These are phyloP conservation scores for Pogonomyrmex barbatus DNA, from an alignment of 1,140 invertebrate genomes.

Conservation along the genomic window DNA sequence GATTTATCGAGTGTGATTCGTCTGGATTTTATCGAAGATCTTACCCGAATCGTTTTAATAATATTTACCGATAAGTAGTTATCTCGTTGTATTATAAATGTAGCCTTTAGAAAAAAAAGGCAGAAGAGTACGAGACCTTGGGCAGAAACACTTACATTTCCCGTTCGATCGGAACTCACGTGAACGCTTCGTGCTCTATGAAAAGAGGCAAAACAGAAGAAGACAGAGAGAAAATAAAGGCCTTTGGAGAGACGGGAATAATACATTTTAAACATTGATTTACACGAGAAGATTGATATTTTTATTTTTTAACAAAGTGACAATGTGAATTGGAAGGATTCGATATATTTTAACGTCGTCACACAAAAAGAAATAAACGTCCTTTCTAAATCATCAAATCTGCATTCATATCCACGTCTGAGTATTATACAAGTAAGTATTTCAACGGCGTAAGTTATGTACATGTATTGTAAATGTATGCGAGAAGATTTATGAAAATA, in stretches of 20 bases:
- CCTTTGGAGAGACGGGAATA: neutral
- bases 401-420: neutral
- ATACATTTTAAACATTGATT: neutral
- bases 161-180: neutral
- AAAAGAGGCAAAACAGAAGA: constrained; percentile 3
- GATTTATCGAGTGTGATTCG: neutral
- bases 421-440: constrained; percentile 26
- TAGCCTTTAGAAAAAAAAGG: constrained; percentile 2
- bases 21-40: neutral
- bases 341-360: neutral
- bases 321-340: constrained; percentile 24
- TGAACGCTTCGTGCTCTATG: neutral
- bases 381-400: neutral
- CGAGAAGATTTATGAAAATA: constrained; percentile 2
- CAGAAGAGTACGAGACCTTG: constrained; percentile 12
- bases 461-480: neutral
- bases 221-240: constrained; percentile 27
- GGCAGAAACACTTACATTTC: neutral
- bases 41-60: constrained; percentile 1
- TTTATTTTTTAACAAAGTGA: neutral
- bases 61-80: constrained; percentile 28
- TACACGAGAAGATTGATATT: neutral
- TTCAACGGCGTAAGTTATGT: neutral
- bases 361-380: neutral
- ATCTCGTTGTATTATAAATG: constrained; percentile 34